Evolutionary conservation across 2,113 vertebrate genomes (phyloP).

Genomic region (Egretta garzetta): DNA sequence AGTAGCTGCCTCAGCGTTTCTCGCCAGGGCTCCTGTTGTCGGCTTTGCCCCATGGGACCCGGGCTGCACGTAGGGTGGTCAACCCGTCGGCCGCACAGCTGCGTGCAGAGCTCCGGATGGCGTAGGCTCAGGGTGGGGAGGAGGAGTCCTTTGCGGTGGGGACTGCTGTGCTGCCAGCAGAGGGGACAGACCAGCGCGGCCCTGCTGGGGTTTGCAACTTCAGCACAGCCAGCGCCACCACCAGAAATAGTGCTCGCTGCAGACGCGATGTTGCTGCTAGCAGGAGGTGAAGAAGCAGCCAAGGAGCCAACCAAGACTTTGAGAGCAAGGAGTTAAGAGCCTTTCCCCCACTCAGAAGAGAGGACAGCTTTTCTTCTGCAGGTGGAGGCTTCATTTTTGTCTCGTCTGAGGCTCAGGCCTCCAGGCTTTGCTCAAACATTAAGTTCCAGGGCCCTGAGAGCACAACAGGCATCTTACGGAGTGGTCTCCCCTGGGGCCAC

Average conservation of each 20-base stretch:
- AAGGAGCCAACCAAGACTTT: background rate
- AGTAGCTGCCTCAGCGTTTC: background rate
- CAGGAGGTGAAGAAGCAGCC: background rate
- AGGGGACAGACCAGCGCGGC: rapidly evolving
- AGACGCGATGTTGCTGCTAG: background rate
- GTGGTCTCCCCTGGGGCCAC: background rate
- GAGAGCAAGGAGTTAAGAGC: background rate
- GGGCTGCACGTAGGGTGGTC: rapidly evolving
- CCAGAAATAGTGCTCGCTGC: background rate
- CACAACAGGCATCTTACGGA: background rate
- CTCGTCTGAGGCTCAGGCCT: background rate
- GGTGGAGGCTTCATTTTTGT: background rate
- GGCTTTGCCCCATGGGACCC: rapidly evolving
- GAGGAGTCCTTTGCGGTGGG: background rate
- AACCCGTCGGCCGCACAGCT: rapidly evolving
- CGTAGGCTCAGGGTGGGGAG: rapidly evolving
- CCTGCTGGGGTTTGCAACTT: background rate
- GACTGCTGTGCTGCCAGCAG: background rate
- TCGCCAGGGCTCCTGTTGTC: rapidly evolving
- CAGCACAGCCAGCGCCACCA: rapidly evolving
- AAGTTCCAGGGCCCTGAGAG: background rate
- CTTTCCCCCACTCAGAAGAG: background rate
- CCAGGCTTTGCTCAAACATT: background rate
- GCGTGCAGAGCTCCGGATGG: rapidly evolving
- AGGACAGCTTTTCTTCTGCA: background rate